Conservation (phyloP, 2,113 vertebrate species). For the Lonchura striata region DNA sequence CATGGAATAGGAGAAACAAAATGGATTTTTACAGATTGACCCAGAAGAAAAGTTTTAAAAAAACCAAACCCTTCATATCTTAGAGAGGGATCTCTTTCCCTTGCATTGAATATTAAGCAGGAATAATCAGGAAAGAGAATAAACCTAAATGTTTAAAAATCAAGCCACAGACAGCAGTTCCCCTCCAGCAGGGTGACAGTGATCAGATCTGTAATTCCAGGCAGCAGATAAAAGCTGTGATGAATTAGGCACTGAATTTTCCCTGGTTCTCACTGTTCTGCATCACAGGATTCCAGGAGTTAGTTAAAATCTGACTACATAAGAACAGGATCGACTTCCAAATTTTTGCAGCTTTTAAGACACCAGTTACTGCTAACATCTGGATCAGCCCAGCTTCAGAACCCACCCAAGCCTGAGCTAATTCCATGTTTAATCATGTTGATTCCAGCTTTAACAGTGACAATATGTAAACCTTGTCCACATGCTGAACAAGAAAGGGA, state of each 20-base stretch:
- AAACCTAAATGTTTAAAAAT: not conserved
- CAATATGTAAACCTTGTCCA: conserved; percentile 36
- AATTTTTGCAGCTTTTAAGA: not conserved
- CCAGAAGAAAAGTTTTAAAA: not conserved
- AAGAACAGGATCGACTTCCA: not conserved
- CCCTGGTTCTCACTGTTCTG: not conserved
- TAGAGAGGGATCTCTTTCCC: not conserved
- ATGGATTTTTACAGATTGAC: not conserved
- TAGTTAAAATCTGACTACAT: not conserved
- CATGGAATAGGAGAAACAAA: not conserved
- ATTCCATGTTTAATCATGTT: conserved; percentile 47
- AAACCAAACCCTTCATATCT: not conserved
- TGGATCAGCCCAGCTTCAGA: conserved; percentile 2
- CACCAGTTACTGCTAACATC: conserved; percentile 23
- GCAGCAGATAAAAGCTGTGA: not conserved
- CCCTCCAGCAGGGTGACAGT: not conserved
- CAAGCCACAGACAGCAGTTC: not conserved
- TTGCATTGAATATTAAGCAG: not conserved
- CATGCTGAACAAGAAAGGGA: conserved; percentile 31
- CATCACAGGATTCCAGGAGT: not conserved
- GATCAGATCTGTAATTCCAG: not conserved
- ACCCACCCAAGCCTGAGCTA: conserved; percentile 35
- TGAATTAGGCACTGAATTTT: not conserved
- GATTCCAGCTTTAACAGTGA: conserved; percentile 39
- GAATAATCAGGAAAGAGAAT: not conserved